Evolutionary conservation across 2,888 invertebrate species (phyloP).

Genomic region (Chymomyza amoena): DNA sequence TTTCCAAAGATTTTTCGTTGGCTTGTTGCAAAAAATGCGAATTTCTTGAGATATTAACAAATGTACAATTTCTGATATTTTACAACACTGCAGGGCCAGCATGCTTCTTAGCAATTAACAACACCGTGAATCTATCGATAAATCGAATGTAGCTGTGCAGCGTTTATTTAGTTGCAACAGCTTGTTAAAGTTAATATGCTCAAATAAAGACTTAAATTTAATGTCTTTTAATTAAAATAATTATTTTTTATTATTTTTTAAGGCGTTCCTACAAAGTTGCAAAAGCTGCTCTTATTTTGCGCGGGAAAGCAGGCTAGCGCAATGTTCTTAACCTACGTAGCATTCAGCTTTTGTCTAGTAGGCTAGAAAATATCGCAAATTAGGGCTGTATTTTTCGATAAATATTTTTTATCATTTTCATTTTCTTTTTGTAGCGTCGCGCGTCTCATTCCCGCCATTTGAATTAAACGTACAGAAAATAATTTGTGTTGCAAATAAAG

Average conservation of each 20-base stretch:
- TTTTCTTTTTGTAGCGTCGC: slow-evolving; percentile 44
- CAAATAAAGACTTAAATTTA: neutral
- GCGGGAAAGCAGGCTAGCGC: slow-evolving; percentile 48
- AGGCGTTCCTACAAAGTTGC: neutral
- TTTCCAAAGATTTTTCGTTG: slow-evolving; percentile 56
- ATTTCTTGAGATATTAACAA: slow-evolving; percentile 61
- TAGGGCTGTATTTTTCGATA: slow-evolving; percentile 20
- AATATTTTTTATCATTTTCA: slow-evolving; percentile 9
- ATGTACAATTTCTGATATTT: slow-evolving; percentile 47
- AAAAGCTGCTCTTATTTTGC: slow-evolving; percentile 23
- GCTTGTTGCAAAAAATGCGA: slow-evolving; percentile 55
- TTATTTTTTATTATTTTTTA: neutral
- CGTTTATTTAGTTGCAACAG: neutral
- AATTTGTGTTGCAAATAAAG: neutral
- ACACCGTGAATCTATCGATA: slow-evolving; percentile 43
- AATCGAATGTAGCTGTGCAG: slow-evolving; percentile 27
- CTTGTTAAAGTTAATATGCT: neutral
- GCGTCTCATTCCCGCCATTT: slow-evolving; percentile 61
- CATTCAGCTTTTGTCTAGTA: neutral
- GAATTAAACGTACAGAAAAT: slow-evolving; percentile 43
- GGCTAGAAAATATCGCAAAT: neutral
- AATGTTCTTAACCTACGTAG: slow-evolving; percentile 24
- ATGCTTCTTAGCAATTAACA: slow-evolving; percentile 37
- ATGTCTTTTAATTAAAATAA: neutral
- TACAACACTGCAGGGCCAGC: slow-evolving; percentile 43